Conservation (phyloP, 2,888 invertebrate genomes). For the Megamerina dolium region DNA sequence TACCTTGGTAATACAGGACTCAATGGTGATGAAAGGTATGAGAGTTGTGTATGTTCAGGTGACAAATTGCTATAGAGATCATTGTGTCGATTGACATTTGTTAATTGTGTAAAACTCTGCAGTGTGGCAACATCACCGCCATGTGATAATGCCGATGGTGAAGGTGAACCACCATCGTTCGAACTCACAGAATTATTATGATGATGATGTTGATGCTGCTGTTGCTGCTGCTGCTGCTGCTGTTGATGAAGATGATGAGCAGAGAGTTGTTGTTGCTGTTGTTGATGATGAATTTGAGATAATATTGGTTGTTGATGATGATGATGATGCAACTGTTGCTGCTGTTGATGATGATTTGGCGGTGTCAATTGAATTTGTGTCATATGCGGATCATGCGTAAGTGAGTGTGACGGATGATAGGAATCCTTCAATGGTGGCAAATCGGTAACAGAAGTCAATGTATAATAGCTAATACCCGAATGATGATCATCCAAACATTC, state of each 20-base stretch:
- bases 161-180: constrained; percentile 44
- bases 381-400: too few relatives aligned
- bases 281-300: constrained; percentile 9
- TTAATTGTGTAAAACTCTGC: constrained; percentile 47
- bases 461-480: constrained; percentile 38
- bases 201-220: constrained; percentile 17
- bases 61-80: constrained; percentile 41
- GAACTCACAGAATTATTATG: constrained; percentile 41
- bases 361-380: constrained; percentile 14
- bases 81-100: constrained; percentile 37
- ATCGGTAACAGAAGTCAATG: constrained; percentile 41
- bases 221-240: constrained; percentile 24
- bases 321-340: too few relatives aligned
- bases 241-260: constrained; percentile 15
- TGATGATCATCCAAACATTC: constrained; percentile 46
- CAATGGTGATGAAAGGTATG: constrained; percentile 36
- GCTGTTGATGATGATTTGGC: too few relatives aligned
- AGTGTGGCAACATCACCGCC: constrained; percentile 33
- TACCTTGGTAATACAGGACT: constrained; percentile 41
- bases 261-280: constrained; percentile 26
- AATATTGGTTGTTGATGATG: constrained; percentile 8
- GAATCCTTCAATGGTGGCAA: constrained; percentile 43
- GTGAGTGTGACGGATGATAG: too few relatives aligned
- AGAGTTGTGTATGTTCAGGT: constrained; percentile 34
- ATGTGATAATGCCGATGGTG: constrained; percentile 34